Percentiles rank a stretch among this genome's conserved stretches.
Evolutionary conservation across 2,113 vertebrate genomes (phyloP).

Genomic region (Myocastor coypus): DNA sequence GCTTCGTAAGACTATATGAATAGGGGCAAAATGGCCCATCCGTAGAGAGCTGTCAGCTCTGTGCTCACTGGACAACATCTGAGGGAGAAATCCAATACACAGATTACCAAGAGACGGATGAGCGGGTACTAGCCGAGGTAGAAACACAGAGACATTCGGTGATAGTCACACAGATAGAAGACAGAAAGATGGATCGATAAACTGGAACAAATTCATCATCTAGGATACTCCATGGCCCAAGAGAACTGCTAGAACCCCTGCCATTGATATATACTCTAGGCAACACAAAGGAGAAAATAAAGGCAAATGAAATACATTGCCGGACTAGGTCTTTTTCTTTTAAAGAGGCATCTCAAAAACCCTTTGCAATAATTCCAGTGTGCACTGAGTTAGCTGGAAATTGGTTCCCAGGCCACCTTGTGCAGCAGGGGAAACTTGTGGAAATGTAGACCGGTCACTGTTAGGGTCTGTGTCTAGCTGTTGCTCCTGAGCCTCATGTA

Average conservation of each 20-base stretch:
- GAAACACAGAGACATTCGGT: not conserved
- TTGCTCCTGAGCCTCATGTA: too few relatives aligned
- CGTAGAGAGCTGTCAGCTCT: fast-evolving
- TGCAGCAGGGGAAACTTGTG: not conserved
- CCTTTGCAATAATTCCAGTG: not conserved
- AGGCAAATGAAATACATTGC: not conserved
- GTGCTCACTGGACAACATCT: not conserved
- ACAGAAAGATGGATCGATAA: not conserved
- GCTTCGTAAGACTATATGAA: not conserved
- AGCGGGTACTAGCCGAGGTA: too few relatives aligned
- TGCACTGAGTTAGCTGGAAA: not conserved
- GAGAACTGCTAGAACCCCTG: not conserved
- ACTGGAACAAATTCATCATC: not conserved
- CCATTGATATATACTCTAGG: not conserved
- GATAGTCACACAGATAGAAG: not conserved
- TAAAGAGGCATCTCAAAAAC: not conserved
- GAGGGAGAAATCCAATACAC: not conserved
- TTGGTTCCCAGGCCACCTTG: not conserved
- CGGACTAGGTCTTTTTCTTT: not conserved
- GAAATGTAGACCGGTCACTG: not conserved
- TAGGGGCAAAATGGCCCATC: not conserved
- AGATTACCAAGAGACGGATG: not conserved
- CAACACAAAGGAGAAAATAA: not conserved
- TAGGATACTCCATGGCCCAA: not conserved
- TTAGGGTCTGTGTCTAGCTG: too few relatives aligned